Percentiles rank a stretch among this genome's conserved stretches.
phyloP scores from a whole-genome alignment of 2,797 vertebrate genomes.

The Pelodytes ibericus region DNA sequence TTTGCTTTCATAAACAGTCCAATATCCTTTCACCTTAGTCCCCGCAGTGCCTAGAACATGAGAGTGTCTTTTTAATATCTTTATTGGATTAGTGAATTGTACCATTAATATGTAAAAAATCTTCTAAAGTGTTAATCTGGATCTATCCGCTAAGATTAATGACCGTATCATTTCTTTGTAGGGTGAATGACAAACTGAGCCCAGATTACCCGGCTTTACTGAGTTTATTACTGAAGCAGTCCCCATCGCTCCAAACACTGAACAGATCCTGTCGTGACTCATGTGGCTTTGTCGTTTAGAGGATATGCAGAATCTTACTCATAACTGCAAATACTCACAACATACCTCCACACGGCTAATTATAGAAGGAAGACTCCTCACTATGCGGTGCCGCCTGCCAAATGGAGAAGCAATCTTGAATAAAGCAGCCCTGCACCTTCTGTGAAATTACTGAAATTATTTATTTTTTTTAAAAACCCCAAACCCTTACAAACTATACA shows the following conservation, averaged over 20 bases:
- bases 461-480: too few relatives aligned
- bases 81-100: slow-evolving; percentile 47
- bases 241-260: neutral
- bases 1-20: too few relatives aligned
- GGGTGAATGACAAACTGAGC: slow-evolving; percentile 14
- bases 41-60: too few relatives aligned
- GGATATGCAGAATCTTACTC: neutral
- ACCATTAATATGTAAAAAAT: slow-evolving; percentile 41
- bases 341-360: neutral
- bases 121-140: slow-evolving; percentile 49
- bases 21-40: too few relatives aligned
- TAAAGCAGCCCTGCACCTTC: neutral
- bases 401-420: neutral
- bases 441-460: too few relatives aligned
- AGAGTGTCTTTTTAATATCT: slow-evolving; percentile 42
- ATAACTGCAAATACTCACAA: neutral
- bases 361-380: neutral
- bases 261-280: slow-evolving; percentile 12
- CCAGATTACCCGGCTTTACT: slow-evolving; percentile 24
- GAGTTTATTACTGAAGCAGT: slow-evolving; percentile 4
- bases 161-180: slow-evolving; percentile 34
- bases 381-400: neutral
- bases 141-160: slow-evolving; percentile 41
- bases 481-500: too few relatives aligned
- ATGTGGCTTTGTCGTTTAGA: neutral